Conservation (phyloP, 2,888 invertebrate species). For the Luperina testacea region DNA sequence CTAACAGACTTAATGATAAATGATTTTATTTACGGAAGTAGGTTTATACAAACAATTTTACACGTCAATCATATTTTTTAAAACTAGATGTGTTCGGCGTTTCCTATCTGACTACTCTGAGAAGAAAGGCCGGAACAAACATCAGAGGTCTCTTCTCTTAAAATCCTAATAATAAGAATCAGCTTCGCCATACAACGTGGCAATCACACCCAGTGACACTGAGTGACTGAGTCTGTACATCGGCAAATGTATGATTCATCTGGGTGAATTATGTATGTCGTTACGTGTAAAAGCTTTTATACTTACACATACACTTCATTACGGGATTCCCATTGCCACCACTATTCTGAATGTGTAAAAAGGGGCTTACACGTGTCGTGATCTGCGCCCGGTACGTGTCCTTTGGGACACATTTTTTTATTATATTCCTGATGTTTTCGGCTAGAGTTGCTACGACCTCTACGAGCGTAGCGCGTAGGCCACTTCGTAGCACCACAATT, state of each 20-base stretch:
- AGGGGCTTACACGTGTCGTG: slow-evolving; percentile 35
- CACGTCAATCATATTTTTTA: no score
- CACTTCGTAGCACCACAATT: slow-evolving; percentile 11
- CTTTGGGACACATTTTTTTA: slow-evolving; percentile 3
- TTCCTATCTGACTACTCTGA: no score
- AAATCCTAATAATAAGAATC: no score
- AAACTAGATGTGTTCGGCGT: no score
- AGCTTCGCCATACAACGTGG: no score
- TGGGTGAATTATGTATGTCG: not conserved
- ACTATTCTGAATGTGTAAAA: slow-evolving; percentile 13
- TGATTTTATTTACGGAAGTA: no score
- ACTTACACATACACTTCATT: not conserved
- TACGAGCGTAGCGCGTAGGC: slow-evolving; percentile 37
- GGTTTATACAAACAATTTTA: no score
- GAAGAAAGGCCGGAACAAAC: no score
- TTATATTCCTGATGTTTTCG: not conserved
- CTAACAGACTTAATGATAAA: no score
- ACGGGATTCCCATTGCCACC: not conserved
- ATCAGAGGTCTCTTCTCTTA: no score
- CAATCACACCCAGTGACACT: no score
- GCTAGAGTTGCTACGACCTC: not conserved
- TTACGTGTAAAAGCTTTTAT: not conserved
- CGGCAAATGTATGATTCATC: not conserved
- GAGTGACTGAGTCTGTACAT: not conserved
- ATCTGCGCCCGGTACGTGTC: not conserved